Conservation (phyloP, 1,140 invertebrate genomes). For the Zaprionus inermis region DNA sequence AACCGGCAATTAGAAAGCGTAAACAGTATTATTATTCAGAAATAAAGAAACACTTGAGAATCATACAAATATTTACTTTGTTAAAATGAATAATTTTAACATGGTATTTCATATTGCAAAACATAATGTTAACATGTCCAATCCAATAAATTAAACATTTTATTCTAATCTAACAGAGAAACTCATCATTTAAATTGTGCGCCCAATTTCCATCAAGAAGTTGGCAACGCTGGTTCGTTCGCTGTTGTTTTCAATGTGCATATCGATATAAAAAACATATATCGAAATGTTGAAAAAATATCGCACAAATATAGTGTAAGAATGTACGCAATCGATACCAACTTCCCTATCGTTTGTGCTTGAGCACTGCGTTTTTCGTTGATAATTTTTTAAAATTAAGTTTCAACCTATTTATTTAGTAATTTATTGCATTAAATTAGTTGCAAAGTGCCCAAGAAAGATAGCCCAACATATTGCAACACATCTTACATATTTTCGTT, state of each 20-base stretch:
- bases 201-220: neutral
- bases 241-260: constrained; percentile 20
- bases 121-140: constrained; percentile 56
- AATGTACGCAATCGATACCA: constrained; percentile 34
- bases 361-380: constrained; percentile 69
- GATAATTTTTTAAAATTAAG: constrained; percentile 77
- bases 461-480: constrained; percentile 39
- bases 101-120: constrained; percentile 33
- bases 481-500: constrained; percentile 41
- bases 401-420: constrained; percentile 73
- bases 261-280: constrained; percentile 18
- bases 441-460: constrained; percentile 48
- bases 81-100: constrained; percentile 53
- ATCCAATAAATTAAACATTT: constrained; percentile 61
- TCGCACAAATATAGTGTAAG: constrained; percentile 4
- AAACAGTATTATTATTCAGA: constrained; percentile 74
- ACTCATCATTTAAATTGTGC: constrained; percentile 14
- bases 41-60: constrained; percentile 65
- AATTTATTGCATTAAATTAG: constrained; percentile 73
- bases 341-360: constrained; percentile 48
- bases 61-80: constrained; percentile 63
- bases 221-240: constrained; percentile 29
- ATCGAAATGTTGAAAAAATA: neutral
- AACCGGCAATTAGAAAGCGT: constrained; percentile 57
- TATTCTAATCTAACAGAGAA: constrained; percentile 40